Evolutionary conservation across 2,797 vertebrate genomes (phyloP), one percentile per base, ranked within the genome.

Genomic region (Pangasius macronema): DNA sequence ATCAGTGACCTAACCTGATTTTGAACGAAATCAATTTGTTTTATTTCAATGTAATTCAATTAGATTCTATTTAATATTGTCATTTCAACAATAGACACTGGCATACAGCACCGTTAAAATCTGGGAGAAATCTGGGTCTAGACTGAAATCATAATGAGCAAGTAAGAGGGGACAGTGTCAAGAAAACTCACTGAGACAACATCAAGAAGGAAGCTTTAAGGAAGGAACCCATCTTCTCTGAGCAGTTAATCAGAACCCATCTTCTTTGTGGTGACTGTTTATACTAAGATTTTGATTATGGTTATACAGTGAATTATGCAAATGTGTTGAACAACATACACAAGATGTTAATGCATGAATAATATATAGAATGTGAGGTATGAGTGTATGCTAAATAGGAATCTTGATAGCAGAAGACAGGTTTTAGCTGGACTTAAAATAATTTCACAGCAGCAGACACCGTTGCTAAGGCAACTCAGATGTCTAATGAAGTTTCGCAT

Each of bases 381-480:
- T 65, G 39, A 65, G 39, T 22, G 8, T 20, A 10, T 82, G 39
- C 81, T 82, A 30, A 82, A 67, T 20, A 33, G 46, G 57, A 81
- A 53, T 20, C 49, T 77, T 79, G 51, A 42, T 5, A 81, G 55
- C 55, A 81, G 79, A 81, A 61, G 79, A 61, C 36, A 81, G 79
- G 33, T 42, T 81, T 81, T 81, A 81, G 22, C 79, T 42, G 36
- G 33, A 61, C 79, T 61, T 61, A 57, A 81, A 59, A 81, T 83
- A 67, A 83, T 18, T 67, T 83, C 46, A 1, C 42, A 67, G 27
- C 61, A 67, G 61, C 42, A 83, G 81, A 82, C 42, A 67, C 61
- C 3, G 81, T 83, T 83, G 46, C 81, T 46, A 83, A 67, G 81
- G 81, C n/a, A 83, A 83, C 81, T 83, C 46, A 49, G 81, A 83